Evolutionary conservation across 2,797 vertebrate genomes (phyloP).

Genomic region (Euphonia xanthogaster): DNA sequence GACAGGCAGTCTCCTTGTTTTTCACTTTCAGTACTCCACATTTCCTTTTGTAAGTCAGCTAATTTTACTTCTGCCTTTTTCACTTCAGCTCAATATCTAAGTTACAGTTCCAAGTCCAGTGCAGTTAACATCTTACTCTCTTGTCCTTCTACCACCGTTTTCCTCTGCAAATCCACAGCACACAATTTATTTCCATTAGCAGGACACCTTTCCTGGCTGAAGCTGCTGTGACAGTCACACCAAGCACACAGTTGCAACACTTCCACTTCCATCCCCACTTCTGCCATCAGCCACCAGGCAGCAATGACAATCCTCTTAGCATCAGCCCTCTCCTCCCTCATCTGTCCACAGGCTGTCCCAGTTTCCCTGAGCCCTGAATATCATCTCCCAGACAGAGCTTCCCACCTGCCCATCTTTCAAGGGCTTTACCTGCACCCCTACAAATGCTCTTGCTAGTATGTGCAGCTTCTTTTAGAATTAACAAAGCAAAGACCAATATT

Average conservation of each 20-base stretch:
- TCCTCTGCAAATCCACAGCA: not conserved
- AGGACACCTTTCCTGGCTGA: not conserved
- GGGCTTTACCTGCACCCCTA: not conserved
- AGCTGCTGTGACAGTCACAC: not conserved
- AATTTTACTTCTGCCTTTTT: conserved; percentile 55
- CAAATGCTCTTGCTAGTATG: fast-evolving
- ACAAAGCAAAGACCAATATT: not conserved
- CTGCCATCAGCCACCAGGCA: not conserved
- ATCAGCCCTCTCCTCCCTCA: not conserved
- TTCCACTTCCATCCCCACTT: not conserved
- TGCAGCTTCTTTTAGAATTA: fast-evolving
- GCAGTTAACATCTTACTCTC: conserved; percentile 1
- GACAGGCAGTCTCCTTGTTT: conserved; percentile 29
- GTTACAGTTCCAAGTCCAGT: not conserved
- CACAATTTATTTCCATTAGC: conserved; percentile 38
- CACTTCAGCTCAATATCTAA: conserved; percentile 29
- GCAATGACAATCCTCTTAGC: not conserved
- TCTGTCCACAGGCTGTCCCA: no score
- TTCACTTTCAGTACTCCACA: not conserved
- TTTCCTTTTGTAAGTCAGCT: conserved; percentile 17
- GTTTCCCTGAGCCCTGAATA: not conserved
- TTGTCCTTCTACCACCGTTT: not conserved
- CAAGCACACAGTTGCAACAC: not conserved
- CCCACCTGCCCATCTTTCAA: not conserved
- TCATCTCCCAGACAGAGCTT: not conserved